phyloP scores from a whole-genome alignment of 2,888 invertebrate genomes.

The Leucozona laternaria region DNA sequence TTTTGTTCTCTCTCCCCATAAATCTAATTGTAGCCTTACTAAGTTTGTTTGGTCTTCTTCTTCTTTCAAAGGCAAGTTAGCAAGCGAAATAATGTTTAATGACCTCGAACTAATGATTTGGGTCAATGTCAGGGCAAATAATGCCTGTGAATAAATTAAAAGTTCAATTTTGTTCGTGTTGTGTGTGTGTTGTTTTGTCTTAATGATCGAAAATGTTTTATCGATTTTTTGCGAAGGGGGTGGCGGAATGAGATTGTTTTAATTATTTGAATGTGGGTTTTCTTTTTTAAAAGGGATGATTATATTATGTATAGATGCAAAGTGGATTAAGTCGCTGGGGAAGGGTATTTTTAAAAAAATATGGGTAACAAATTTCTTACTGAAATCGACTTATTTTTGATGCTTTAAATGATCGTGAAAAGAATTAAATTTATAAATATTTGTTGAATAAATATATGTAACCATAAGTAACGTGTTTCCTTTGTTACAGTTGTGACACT shows the following conservation, averaged over 20 bases:
- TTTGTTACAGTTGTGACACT: no score
- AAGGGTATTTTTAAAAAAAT: no score
- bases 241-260: not conserved
- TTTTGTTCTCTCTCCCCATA: not conserved
- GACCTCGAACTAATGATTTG: constrained; percentile 9
- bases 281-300: not conserved
- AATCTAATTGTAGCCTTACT: not conserved
- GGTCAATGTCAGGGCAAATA: constrained; percentile 36
- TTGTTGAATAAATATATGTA: no score
- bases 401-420: no score
- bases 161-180: not conserved
- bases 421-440: no score
- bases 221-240: constrained; percentile 13
- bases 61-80: not conserved
- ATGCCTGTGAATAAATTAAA: constrained; percentile 10
- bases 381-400: no score
- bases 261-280: constrained; percentile 3
- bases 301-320: not conserved
- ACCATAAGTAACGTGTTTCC: no score
- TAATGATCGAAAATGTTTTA: constrained; percentile 17
- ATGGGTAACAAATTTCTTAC: no score
- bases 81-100: constrained; percentile 48
- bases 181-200: not conserved
- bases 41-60: not conserved
- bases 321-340: not conserved